Evolutionary conservation across 2,797 vertebrate genomes (phyloP).

Genomic region (Poecilia wingei): DNA sequence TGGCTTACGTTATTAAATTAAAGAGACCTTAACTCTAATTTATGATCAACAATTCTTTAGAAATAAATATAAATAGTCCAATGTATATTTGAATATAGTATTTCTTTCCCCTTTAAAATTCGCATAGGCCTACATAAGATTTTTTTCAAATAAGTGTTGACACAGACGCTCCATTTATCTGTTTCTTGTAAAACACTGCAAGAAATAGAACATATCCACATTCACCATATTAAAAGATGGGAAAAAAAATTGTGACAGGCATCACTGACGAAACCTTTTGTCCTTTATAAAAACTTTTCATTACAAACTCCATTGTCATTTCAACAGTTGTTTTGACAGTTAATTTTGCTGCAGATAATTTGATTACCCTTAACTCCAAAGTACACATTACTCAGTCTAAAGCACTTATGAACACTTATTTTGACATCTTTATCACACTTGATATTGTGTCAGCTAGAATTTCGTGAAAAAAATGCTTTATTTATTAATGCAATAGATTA

Average conservation of each 20-base stretch:
- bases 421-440: neutral
- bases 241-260: neutral
- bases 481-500: too few relatives aligned
- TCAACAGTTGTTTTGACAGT: neutral
- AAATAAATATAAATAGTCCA: neutral
- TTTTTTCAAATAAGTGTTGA: neutral
- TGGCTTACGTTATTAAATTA: neutral
- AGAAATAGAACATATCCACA: neutral
- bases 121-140: neutral
- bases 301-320: neutral
- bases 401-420: neutral
- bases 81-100: neutral
- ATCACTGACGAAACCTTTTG: neutral
- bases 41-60: neutral
- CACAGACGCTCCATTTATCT: neutral
- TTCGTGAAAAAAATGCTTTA: neutral
- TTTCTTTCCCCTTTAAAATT: neutral
- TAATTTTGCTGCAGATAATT: neutral
- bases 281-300: neutral
- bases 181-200: neutral
- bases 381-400: neutral
- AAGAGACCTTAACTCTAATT: neutral
- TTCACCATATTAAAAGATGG: neutral
- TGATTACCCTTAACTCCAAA: neutral
- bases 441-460: neutral